phyloP scores from a whole-genome alignment of 2,888 invertebrate species.

The Mesochorus sp. region DNA sequence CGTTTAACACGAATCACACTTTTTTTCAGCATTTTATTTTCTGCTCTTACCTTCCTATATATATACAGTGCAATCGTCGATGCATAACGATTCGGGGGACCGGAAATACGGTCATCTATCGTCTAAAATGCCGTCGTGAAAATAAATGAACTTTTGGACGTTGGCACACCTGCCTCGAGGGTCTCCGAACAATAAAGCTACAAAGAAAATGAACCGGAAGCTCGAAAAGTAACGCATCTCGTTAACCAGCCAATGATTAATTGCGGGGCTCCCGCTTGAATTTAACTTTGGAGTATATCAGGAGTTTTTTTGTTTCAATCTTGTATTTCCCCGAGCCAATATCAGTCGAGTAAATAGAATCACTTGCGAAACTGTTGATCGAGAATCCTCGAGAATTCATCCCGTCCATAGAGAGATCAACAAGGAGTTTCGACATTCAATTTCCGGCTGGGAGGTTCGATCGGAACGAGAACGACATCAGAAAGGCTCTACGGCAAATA shows the following conservation, averaged over 20 bases:
- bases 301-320: no score
- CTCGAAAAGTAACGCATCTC: no score
- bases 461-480: neutral
- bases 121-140: no score
- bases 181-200: no score
- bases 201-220: no score
- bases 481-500: conserved; percentile 9
- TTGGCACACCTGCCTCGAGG: no score
- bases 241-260: no score
- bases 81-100: conserved; percentile 41
- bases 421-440: conserved; percentile 14
- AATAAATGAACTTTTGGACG: no score
- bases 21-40: conserved; percentile 9
- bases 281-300: neutral
- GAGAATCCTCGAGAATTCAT: neutral
- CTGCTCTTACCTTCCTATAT: neutral
- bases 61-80: conserved; percentile 12
- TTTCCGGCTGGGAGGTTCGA: conserved; percentile 43
- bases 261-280: no score
- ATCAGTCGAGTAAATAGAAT: neutral
- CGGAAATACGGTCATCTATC: conserved; percentile 59
- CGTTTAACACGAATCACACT: neutral
- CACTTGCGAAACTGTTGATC: neutral
- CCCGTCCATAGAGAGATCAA: neutral
- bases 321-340: neutral